These are phyloP conservation scores for Galerucella nymphaeae DNA, from an alignment of 2,888 invertebrate species.

Conservation along the genomic window DNA sequence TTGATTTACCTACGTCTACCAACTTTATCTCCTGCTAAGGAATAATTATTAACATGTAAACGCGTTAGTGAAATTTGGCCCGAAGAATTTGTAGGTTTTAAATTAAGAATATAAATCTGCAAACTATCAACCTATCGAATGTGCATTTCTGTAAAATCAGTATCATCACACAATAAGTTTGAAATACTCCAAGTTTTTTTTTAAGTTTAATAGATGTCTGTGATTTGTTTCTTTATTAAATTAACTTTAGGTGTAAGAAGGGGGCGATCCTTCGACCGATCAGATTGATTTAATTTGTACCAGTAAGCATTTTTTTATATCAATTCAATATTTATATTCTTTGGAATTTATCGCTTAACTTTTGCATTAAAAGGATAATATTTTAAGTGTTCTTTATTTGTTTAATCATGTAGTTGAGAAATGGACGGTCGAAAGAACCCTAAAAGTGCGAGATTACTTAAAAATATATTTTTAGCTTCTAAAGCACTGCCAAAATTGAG, in stretches of 20 bases:
- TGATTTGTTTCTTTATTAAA: constrained; percentile 58
- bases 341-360: not conserved
- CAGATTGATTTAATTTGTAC: constrained; percentile 21
- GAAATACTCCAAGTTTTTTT: constrained; percentile 49
- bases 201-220: constrained; percentile 57
- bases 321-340: not conserved
- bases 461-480: constrained; percentile 47
- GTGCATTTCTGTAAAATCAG: constrained; percentile 19
- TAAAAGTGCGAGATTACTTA: constrained; percentile 53
- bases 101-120: constrained; percentile 9
- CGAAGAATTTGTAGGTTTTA: not conserved
- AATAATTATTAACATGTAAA: too few relatives aligned
- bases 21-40: too few relatives aligned
- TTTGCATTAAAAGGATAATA: not conserved
- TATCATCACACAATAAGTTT: constrained; percentile 40
- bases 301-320: not conserved
- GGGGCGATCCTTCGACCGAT: not conserved
- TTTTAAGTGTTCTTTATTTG: not conserved
- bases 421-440: not conserved
- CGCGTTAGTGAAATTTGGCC: not conserved
- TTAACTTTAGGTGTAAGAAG: constrained; percentile 42
- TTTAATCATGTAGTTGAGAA: not conserved
- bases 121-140: not conserved
- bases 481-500: constrained; percentile 54
- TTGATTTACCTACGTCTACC: too few relatives aligned